phyloP scores from a whole-genome alignment of 1,140 invertebrate species.

The Philaenus spumarius region DNA sequence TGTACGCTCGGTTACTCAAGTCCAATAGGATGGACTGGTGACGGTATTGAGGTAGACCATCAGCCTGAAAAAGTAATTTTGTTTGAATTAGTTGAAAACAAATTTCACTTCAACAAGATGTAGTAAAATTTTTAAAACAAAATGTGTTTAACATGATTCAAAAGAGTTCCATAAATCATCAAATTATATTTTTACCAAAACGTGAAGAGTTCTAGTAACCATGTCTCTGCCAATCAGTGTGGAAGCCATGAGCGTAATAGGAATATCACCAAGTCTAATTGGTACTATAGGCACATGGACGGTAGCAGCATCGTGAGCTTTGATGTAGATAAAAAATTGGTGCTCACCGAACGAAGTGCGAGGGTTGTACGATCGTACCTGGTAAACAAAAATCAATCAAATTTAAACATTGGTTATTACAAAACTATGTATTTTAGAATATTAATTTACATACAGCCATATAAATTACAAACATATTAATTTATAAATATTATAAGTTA shows the following conservation, averaged over 20 bases:
- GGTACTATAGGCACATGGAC: slow-evolving; percentile 91
- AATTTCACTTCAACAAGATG: neutral
- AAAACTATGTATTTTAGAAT: too few species aligned
- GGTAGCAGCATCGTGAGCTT: slow-evolving; percentile 65
- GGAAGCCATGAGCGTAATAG: slow-evolving; percentile 74
- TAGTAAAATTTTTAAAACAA: slow-evolving; percentile 5
- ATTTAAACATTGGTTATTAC: too few species aligned
- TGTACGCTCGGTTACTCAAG: slow-evolving; percentile 83
- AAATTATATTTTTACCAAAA: slow-evolving; percentile 51
- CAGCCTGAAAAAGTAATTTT: slow-evolving; percentile 62
- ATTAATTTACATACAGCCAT: too few species aligned
- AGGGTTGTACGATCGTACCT: slow-evolving; percentile 70
- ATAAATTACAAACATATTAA: too few species aligned
- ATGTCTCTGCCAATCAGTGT: slow-evolving; percentile 77
- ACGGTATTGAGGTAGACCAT: slow-evolving; percentile 84
- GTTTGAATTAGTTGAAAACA: too few species aligned
- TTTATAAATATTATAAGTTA: too few species aligned
- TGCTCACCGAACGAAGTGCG: slow-evolving; percentile 84
- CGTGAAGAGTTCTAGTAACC: slow-evolving; percentile 60
- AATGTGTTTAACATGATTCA: neutral
- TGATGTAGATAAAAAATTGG: slow-evolving; percentile 87
- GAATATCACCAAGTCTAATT: slow-evolving; percentile 67
- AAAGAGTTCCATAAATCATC: neutral
- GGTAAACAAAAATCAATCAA: too few species aligned
- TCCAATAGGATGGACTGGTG: slow-evolving; percentile 90